Percentiles rank a stretch among this genome's conserved stretches.
These are phyloP conservation scores for Turnix velox DNA, from an alignment of 2,113 vertebrate species.

Conservation along the genomic window DNA sequence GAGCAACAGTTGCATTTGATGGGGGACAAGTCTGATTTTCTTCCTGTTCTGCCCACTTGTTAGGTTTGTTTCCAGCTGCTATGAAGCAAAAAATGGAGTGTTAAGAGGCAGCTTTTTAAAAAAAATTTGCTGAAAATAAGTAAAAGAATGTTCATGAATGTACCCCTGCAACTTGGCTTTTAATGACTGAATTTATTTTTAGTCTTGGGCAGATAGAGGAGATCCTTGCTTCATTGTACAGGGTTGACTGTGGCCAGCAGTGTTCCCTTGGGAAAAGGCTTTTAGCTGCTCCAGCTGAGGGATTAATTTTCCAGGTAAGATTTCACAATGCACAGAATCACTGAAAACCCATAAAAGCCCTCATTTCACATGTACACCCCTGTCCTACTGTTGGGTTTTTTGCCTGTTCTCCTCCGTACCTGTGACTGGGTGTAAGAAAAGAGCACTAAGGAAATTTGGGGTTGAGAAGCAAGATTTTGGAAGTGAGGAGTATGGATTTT, in stretches of 20 bases:
- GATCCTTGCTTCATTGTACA: not conserved
- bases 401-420: accelerated
- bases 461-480: not conserved
- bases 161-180: not conserved
- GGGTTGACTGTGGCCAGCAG: not conserved
- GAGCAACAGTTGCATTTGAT: not conserved
- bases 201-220: not conserved
- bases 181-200: not conserved
- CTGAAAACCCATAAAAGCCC: not conserved
- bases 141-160: not conserved
- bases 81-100: accelerated
- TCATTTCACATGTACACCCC: accelerated
- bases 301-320: not conserved
- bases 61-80: not conserved
- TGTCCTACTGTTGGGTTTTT: not conserved
- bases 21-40: not conserved
- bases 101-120: not conserved
- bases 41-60: not conserved
- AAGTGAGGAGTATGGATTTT: not conserved
- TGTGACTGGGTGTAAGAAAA: not conserved
- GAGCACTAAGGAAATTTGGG: not conserved
- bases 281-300: accelerated
- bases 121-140: not conserved
- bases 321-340: not conserved
- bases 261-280: not conserved